Conservation (phyloP, 1,140 invertebrate species). For the Caenorhabditis remanei region DNA sequence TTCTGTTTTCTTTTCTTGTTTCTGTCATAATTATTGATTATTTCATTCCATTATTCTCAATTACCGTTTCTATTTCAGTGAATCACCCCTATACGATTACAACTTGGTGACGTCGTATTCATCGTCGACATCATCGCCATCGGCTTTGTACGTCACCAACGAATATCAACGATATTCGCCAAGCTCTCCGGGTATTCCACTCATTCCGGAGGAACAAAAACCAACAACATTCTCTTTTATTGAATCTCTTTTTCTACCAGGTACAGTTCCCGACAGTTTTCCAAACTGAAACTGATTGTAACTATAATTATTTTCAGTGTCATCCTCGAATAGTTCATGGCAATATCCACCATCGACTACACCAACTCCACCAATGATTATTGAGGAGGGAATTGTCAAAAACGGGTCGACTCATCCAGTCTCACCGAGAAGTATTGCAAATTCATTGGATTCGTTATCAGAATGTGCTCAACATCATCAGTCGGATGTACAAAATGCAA, state of each 20-base stretch:
- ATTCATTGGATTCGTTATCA: conserved; percentile 30
- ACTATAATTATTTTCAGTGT: neutral
- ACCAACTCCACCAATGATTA: conserved; percentile 26
- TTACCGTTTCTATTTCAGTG: neutral
- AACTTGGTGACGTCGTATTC: conserved; percentile 7
- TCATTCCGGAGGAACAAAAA: neutral
- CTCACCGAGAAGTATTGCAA: conserved; percentile 14
- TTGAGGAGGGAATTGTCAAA: conserved; percentile 7
- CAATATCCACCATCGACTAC: neutral
- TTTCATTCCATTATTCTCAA: neutral
- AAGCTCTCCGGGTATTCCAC: conserved; percentile 13
- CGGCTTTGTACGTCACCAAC: neutral
- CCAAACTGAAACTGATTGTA: neutral
- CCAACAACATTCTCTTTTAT: neutral
- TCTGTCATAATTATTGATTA: conserved; percentile 31
- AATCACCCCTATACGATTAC: neutral
- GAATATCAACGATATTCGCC: neutral
- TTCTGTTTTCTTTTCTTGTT: neutral
- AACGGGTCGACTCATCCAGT: neutral
- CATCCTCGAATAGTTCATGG: neutral
- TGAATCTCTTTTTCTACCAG: neutral
- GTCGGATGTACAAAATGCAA: neutral
- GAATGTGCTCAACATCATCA: conserved; percentile 39
- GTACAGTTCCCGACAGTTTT: neutral
- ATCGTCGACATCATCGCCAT: neutral